Base-by-base conservation (phyloP, 1,140 invertebrate species). In the Proales similis region DNA sequence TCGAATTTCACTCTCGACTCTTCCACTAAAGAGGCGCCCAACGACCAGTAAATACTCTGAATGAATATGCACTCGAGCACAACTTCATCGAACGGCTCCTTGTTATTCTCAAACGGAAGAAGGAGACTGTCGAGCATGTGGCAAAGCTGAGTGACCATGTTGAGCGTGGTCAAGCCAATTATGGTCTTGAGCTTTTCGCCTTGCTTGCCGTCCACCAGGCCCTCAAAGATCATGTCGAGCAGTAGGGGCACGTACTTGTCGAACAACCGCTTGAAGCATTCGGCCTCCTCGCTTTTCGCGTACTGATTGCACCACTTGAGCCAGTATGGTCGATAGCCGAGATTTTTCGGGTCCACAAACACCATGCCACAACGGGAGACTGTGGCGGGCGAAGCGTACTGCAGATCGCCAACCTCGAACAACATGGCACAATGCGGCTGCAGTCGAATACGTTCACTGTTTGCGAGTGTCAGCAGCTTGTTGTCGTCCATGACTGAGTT, bases 401-500 rank as follows among this genome's bases (percentile, higher is more conserved):
- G 83, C 39, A 93, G 79, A 75, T 91, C 85, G 36, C 85, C 87
- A 17, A 90, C 83, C 80, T 93, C 90, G 78, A 92, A 92, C 30
- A 93, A 76, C 48, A 92, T 75, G 19, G 85, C 83, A 71, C 88
- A 90, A 64, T 87, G 84, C 65, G 84, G 82, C 68, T 83, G 81
- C 19, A 92, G 76, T 39, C 86, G 80, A 20, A 93, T 90, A 60
- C 88, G 78, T 70, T 93, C 88, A 48, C 88, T 88, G 74, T 91
- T 91, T 0, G 87, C 86, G 63, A 93, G 76, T 0, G 88, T 91
- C 39, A 93, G 71, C 42, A 91, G 72, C 71, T 85, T 86, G 70
- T 91, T 92, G 72, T 93, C 88, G 71, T 93, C 89, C 88, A 93
- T 91, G 4, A 92, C 88, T 1, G 88, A 90, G 75, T 92, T 92